Evolutionary conservation across 2,888 invertebrate genomes (phyloP), one percentile per base, ranked within the genome.

Genomic region (Eumerus sabulonum): DNA sequence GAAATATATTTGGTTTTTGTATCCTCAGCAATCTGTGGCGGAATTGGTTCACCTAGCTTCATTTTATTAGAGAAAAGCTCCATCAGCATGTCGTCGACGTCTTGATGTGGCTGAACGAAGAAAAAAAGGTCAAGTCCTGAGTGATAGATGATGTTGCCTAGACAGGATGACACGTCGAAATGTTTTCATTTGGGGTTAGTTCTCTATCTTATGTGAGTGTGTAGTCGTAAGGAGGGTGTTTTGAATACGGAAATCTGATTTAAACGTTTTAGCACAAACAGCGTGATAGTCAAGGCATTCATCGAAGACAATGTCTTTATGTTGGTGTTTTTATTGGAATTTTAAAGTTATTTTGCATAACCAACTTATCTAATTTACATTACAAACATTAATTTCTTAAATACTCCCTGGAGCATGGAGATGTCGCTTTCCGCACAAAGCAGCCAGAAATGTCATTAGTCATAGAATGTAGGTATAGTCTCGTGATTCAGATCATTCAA

Each of bases 101-200:
- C 62, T 36, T 77, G 63, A 73, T 73, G 68, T 79, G 77, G 53
- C 68, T 73, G 68, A 27, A 7, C 27, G 27, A 27, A 76, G 82
- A 63, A 82, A 87, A 88, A 89, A 89, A 89, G 88, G 88, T 89
- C 88, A 89, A 88, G 86, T 87, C 87, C 85, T 85, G 85, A 87
- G 86, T 88, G 89, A 88, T 88, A 87, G 88, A 88, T 88, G 88
- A 88, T 87, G 84, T 84, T 84, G 84, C 64, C 70, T 67, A 66
- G 73, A 79, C 74, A 67, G 67, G 79, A 71, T 76, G 77, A 82
- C 72, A 82, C 77, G 51, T 74, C 56, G 56, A 81, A 72, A 81
- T 83, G 76, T 27, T 27, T 27, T 71, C 47, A 44, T 70, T 54
- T 40, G 51, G 82, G 82, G 82, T 74, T 76, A 77, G 73, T 71